Base-by-base conservation (phyloP, 2,797 vertebrate genomes). In the Danionella dracula region DNA sequence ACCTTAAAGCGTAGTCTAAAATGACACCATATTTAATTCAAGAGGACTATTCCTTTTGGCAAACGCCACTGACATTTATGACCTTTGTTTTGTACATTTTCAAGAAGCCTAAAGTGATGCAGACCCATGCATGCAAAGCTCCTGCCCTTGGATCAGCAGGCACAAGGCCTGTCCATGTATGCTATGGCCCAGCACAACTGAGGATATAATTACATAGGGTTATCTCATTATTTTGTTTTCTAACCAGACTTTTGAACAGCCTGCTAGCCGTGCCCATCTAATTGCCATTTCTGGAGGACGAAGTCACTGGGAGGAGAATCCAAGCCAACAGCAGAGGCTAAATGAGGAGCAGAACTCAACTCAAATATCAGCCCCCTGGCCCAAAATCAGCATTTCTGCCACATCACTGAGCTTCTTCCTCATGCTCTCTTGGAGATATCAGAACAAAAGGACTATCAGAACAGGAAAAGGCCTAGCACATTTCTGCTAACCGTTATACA, bases 181-280 rank as follows among this genome's bases (percentile, higher is more conserved):
- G 56, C 49, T 62, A 58, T 73, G 72, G 40, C 58, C 32, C 42
- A 71, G 35, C 60, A 66, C 60, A 63, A 73, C 66, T 60, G 72
- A 60, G 62, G 75, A 68, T 60, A 71, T 75, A 74, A 78, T 74
- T 72, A 70, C 66, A 58, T 54, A 5, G 21, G 32, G 50, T 72
- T 66, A 73, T 70, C 68, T 74, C 50, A 68, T 74, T 70, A 71
- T 73, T 77, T 74, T 73, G 66, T 77, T 73, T 74, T 68, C 68
- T 67, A 77, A 79, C 73, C 70, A 61, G 70, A 58, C 67, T 74
- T 70, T 70, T 75, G 65, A 77, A 72, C 68, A 48, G 65, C 56
- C 68, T 62, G 65, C 61, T 67, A 66, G 72, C 57, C 66, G 58
- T 50, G 66, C 56, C 42, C 23, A 51, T 46, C 63, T 70, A 76